phyloP scores from a whole-genome alignment of 2,888 invertebrate species.

The Caenorhabditis sp. region DNA sequence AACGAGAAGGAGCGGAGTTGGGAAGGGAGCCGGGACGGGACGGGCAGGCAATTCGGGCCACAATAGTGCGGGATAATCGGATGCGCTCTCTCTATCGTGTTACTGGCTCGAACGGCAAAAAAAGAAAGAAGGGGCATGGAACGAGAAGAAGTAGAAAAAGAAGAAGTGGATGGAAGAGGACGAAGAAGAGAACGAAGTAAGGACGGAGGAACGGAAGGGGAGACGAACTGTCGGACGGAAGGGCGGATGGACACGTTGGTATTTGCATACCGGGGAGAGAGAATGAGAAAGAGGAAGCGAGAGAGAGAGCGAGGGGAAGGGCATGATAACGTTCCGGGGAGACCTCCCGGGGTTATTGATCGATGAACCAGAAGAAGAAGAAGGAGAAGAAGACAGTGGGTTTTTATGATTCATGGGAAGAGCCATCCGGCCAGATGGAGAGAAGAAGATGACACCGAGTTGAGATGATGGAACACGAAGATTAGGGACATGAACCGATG shows the following conservation, averaged over 20 bases:
- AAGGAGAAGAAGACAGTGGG: too few species aligned
- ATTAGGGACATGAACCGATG: background rate
- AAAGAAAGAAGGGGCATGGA: constrained; percentile 9
- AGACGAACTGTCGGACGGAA: background rate
- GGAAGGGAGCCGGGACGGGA: constrained; percentile 29
- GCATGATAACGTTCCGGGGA: constrained; percentile 9
- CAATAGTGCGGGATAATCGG: constrained; percentile 58
- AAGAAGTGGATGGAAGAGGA: constrained; percentile 3
- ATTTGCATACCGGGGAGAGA: constrained; percentile 52
- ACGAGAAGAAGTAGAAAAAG: constrained; percentile 14
- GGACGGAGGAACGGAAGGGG: constrained; percentile 3
- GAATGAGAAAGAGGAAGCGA: constrained; percentile 2
- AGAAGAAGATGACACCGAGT: constrained; percentile 10
- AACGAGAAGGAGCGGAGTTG: constrained; percentile 14
- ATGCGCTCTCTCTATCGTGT: constrained; percentile 49
- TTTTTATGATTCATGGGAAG: constrained; percentile 10
- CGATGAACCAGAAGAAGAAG: too few species aligned
- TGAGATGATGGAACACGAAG: background rate
- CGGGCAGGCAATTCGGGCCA: constrained; percentile 45
- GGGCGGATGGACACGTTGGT: too few species aligned
- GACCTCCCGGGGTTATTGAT: constrained; percentile 14
- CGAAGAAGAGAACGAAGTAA: background rate
- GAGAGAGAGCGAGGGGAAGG: constrained; percentile 15
- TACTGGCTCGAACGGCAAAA: constrained; percentile 16
- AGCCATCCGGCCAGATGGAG: background rate